Evolutionary conservation across 2,113 vertebrate genomes (phyloP).

Genomic region (Tachysurus vachellii): DNA sequence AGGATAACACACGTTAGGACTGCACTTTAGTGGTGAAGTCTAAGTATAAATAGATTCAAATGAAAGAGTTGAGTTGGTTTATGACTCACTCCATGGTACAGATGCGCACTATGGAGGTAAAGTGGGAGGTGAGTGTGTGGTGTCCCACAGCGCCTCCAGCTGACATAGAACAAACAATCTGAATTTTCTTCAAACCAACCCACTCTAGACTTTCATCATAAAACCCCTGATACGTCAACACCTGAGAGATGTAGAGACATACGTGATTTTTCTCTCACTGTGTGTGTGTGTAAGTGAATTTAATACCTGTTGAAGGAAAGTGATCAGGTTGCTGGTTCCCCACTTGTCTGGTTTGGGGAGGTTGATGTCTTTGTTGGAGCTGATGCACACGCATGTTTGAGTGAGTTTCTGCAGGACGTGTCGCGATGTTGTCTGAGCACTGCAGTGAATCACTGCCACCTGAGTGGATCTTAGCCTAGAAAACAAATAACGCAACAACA

Average conservation of each 20-base stretch:
- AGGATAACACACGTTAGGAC: constrained; percentile 1
- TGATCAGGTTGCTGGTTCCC: too few relatives aligned
- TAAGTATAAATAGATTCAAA: too few relatives aligned
- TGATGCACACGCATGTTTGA: constrained; percentile 92
- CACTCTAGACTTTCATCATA: constrained; percentile 98
- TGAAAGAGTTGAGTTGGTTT: neutral
- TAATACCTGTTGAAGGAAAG: constrained; percentile 92
- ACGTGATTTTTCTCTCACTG: neutral
- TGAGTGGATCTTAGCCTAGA: constrained; percentile 92
- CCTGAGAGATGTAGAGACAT: constrained; percentile 64
- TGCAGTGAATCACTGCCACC: constrained; percentile 91
- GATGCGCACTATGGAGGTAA: constrained; percentile 92
- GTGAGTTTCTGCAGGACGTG: constrained; percentile 91
- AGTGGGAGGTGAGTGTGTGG: constrained; percentile 88
- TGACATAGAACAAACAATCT: constrained; percentile 96
- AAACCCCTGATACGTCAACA: constrained; percentile 94
- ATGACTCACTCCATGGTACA: constrained; percentile 91
- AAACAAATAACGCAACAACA: constrained; percentile 91
- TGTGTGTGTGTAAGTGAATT: neutral
- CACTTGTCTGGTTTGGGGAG: too few relatives aligned
- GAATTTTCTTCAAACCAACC: constrained; percentile 96
- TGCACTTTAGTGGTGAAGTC: neutral
- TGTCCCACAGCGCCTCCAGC: constrained; percentile 87
- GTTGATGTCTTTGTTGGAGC: constrained; percentile 95
- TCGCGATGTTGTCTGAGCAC: constrained; percentile 86